A percentile compares a stretch with the other conserved stretches of the same genome.
phyloP scores from a whole-genome alignment of 2,113 vertebrate genomes.

The Grallaria varia region DNA sequence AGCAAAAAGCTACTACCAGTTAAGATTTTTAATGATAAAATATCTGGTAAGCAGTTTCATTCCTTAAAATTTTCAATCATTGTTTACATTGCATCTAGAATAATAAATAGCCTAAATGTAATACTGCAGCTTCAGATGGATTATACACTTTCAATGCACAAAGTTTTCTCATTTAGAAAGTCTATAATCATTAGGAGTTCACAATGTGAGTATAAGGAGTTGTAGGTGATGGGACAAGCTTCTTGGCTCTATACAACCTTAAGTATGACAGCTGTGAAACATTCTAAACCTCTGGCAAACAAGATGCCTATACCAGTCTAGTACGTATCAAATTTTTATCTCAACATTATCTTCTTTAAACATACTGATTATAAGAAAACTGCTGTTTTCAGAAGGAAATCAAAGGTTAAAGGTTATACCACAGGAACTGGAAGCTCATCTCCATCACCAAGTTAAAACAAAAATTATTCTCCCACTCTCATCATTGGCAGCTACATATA shows the following conservation, averaged over 20 bases:
- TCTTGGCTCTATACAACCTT: neutral
- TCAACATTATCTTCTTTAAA: neutral
- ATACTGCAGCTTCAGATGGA: neutral
- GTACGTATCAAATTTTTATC: neutral
- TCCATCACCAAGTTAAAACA: neutral
- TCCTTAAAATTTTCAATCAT: neutral
- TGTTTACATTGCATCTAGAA: neutral
- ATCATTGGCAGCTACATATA: neutral
- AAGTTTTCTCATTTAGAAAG: neutral
- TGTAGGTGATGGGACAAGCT: neutral
- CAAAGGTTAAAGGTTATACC: neutral
- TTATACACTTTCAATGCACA: rapidly evolving
- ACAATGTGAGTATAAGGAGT: neutral
- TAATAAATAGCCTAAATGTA: neutral
- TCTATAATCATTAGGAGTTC: neutral
- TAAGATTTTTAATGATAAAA: neutral
- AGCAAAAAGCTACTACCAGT: neutral
- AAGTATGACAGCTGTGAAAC: neutral
- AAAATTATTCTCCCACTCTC: neutral
- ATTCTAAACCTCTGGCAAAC: neutral
- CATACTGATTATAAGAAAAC: neutral
- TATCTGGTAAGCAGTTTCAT: neutral
- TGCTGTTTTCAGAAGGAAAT: neutral
- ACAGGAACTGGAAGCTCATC: neutral
- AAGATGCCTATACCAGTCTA: neutral